Conservation (phyloP, 2,888 invertebrate species). For the Drosophila pseudotakahashii region DNA sequence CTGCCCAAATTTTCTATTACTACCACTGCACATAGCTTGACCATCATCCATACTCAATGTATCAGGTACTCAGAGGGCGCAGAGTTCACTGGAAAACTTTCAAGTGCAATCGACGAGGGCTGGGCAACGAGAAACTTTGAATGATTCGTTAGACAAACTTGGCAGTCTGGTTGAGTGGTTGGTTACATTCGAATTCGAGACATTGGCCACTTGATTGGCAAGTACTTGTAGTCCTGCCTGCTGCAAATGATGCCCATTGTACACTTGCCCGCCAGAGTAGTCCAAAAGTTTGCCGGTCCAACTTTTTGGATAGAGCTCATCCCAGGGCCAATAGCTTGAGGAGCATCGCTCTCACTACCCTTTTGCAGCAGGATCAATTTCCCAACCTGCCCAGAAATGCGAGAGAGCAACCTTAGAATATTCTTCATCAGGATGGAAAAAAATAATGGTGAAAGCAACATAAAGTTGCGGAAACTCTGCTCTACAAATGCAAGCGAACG, state of each 20-base stretch:
- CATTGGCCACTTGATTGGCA: constrained; percentile 36
- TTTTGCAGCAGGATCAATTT: constrained; percentile 23
- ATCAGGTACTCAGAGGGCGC: constrained; percentile 21
- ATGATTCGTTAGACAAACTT: constrained; percentile 38
- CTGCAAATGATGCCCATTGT: constrained; percentile 39
- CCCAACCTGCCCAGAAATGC: neutral
- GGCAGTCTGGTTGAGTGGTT: constrained; percentile 6
- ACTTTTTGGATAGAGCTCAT: constrained; percentile 28
- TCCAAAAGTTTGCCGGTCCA: constrained; percentile 21
- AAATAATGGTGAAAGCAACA: constrained; percentile 9
- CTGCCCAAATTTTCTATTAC: too few relatives aligned
- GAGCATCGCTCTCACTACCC: constrained; percentile 1
- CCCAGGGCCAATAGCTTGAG: constrained; percentile 3
- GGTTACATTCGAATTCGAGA: constrained; percentile 9
- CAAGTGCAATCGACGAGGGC: constrained; percentile 65
- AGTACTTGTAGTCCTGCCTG: neutral
- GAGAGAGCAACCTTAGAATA: neutral
- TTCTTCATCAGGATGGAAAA: neutral
- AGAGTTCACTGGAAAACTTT: constrained; percentile 69
- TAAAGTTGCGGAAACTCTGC: constrained; percentile 26
- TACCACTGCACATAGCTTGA: too few relatives aligned
- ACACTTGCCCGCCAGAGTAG: neutral
- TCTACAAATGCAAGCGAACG: constrained; percentile 27
- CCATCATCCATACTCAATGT: constrained; percentile 47
- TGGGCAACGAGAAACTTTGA: constrained; percentile 18